phyloP scores from a whole-genome alignment of 2,888 invertebrate genomes.

The Axea sp. region DNA sequence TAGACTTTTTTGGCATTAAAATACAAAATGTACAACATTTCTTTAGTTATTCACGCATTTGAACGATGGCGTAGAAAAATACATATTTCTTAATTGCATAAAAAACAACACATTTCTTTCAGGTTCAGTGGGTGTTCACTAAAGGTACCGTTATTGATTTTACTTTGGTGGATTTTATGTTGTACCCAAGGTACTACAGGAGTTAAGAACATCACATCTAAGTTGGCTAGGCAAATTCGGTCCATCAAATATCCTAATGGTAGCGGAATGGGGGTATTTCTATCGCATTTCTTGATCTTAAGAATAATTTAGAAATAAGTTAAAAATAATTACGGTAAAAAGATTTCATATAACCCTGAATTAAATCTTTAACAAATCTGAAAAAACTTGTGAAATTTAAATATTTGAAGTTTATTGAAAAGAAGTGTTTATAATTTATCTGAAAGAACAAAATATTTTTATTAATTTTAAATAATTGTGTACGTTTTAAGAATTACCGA shows the following conservation, averaged over 20 bases:
- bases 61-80: conserved; percentile 5
- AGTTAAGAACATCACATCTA: conserved; percentile 73
- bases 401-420: too few relatives aligned
- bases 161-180: conserved; percentile 58
- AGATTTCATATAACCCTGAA: too few relatives aligned
- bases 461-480: too few relatives aligned
- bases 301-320: too few relatives aligned
- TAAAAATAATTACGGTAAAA: too few relatives aligned
- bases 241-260: conserved; percentile 75
- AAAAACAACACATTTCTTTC: conserved; percentile 28
- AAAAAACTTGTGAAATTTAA: too few relatives aligned
- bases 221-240: conserved; percentile 72
- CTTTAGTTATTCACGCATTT: conserved; percentile 35
- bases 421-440: too few relatives aligned
- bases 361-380: too few relatives aligned
- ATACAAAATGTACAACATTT: conserved; percentile 12
- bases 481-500: too few relatives aligned
- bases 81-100: conserved; percentile 35
- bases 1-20: conserved; percentile 40
- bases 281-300: neutral
- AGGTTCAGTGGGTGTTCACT: conserved; percentile 51
- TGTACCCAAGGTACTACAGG: conserved; percentile 61
- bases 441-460: too few relatives aligned
- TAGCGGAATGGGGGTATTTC: conserved; percentile 74
- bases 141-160: conserved; percentile 39